Evolutionary conservation across 2,888 invertebrate species (phyloP), one percentile per base, ranked within the genome.

Genomic region (Xestia xanthographa): DNA sequence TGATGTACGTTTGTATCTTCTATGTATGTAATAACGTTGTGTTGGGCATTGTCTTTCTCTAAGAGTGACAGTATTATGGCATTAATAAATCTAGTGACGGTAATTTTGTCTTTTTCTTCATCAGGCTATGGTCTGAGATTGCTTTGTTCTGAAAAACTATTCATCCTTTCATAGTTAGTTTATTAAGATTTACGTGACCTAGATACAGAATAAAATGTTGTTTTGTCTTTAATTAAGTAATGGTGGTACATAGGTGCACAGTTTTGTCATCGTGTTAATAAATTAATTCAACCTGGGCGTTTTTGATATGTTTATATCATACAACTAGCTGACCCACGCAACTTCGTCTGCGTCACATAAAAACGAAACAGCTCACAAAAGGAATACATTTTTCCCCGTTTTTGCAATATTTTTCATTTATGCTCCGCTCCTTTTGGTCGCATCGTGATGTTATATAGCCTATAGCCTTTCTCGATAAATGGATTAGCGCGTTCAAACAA

Each of bases 1-100:
- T 56, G 65, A 82, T 74, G 17, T 26, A 53, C 14, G 20, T 0
- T 66, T 60, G n/a, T 66, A 67, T 22, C 14, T 48, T 70, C 58
- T 56, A 60, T 65, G 58, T 72, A 34, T 56, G 45, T 68, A 45
- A 41, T 69, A 48, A 41, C 60, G 17, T 75, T 62, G 41, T 68
- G 43, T 69, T 38, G 29, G 29, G 22, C 20, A 58, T 84, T 75
- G 68, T 84, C 56, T 74, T 68, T 58, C 70, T 43, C 34, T 41
- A 29, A 68, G 20, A 56, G 43, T 41, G 53, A 29, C 58, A 20
- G 69, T 34, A 82, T 80, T 71, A 75, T 56, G 26, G 29, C 69
- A 72, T 68, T 79, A 72, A 82, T 79, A 74, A 74, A 79, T 67
- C 77, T 48, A 65, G 50, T 53, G 58, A 68, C 58, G 26, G 73